Base-by-base conservation (phyloP, 2,888 invertebrate species). In the Scaptomyza caliginosa region DNA sequence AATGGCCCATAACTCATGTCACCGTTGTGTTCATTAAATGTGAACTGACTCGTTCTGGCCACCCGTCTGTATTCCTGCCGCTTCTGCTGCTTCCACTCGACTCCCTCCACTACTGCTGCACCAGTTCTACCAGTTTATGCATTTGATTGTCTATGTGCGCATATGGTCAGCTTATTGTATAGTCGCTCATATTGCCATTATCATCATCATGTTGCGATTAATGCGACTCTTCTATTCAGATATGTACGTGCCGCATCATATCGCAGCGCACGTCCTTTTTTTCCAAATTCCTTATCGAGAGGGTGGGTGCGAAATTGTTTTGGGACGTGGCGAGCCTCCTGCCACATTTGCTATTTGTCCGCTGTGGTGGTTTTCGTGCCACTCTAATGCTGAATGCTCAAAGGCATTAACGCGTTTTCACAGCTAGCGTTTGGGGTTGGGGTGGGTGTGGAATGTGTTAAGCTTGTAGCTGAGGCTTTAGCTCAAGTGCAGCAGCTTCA, bases 171-270 rank as follows among this genome's bases (percentile, higher is more conserved):
- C 77, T 71, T 79, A 82, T 82, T 82, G 79, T 76, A 67, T 56
- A 79, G 65, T 82, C 83, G 65, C 71, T 79, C 82, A 76, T 67
- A 79, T 78, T 74, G 79, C 82, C 78, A 82, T 82, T 78, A 78
- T 77, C 74, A 74, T 79, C 83, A 79, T 79, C 77, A 77, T 79
- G 80, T 59, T 50, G 71, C 79, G 77, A 79, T 79, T 78, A 79
- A 67, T 77, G 62, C 49, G 39, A 30, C 52, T 54, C 45, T 45
- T 13, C 50, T 36, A 54, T 58, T 52, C 67, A 40, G 50, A 57
- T 54, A 30, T 34, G 40, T 71, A 75, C 81, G 77, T 77, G 77
- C 65, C 75, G 66, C 78, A 81, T 75, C 75, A 13, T 73, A 78
- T 77, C 77, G 81, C 51, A 52, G 68, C 64, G 43, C 64, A 68